Evolutionary conservation across 1,140 invertebrate species (phyloP).

Genomic region (Glossosoma conforme): DNA sequence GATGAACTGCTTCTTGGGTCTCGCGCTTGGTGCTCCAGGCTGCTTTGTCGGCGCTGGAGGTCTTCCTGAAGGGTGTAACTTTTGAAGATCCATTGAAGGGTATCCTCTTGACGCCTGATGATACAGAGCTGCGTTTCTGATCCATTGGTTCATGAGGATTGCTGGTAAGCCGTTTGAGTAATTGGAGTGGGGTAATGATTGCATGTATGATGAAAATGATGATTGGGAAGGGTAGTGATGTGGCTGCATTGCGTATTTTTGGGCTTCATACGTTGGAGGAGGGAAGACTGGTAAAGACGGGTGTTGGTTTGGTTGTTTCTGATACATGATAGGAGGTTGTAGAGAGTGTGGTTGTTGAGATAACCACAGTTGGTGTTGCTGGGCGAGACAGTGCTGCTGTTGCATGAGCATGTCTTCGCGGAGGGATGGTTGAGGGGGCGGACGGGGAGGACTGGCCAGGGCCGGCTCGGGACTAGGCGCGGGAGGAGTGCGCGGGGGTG

Average conservation of each 20-base stretch:
- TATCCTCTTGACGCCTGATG: conserved; percentile 50
- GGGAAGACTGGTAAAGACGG: conserved; percentile 29
- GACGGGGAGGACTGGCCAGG: background rate
- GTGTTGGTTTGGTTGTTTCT: conserved; percentile 26
- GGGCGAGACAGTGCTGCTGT: conserved; percentile 26
- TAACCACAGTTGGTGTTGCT: conserved; percentile 30
- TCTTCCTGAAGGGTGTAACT: conserved; percentile 39
- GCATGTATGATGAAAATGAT: conserved; percentile 44
- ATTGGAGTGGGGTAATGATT: conserved; percentile 39
- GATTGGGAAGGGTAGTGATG: conserved; percentile 36
- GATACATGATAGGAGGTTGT: conserved; percentile 19
- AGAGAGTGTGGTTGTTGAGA: conserved; percentile 28
- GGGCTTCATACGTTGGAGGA: conserved; percentile 36
- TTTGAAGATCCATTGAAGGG: conserved; percentile 43
- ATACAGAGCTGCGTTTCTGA: conserved; percentile 62
- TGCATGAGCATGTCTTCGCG: conserved; percentile 26
- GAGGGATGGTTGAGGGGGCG: conserved; percentile 33
- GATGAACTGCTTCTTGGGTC: conserved; percentile 91
- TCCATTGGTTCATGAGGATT: conserved; percentile 65
- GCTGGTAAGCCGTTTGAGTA: conserved; percentile 51
- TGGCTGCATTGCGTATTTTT: conserved; percentile 34
- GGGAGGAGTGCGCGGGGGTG: conserved; percentile 68
- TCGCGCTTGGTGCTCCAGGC: conserved; percentile 52
- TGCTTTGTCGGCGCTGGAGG: conserved; percentile 53
- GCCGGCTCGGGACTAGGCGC: conserved; percentile 39